Conservation (phyloP, 1,140 invertebrate genomes). For the Phenacoccus solenopsis region DNA sequence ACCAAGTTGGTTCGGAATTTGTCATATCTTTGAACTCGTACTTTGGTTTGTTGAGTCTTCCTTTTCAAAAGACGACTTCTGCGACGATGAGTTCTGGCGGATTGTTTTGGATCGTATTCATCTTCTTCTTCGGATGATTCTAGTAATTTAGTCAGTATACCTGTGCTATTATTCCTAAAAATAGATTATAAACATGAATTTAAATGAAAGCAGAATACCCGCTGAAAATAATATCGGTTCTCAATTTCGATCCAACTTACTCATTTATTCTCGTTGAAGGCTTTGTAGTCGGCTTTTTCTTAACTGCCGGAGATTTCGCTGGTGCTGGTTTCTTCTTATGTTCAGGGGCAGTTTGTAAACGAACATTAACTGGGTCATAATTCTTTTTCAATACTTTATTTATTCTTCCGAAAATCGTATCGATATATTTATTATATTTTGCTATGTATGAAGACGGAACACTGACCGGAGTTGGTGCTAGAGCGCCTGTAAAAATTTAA, state of each 20-base stretch:
- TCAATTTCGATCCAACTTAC: background rate
- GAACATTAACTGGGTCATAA: slow-evolving; percentile 69
- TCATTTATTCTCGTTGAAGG: background rate
- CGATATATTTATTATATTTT: slow-evolving; percentile 70
- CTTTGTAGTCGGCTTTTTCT: slow-evolving; percentile 25
- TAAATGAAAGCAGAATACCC: too few relatives aligned
- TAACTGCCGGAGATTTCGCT: slow-evolving; percentile 23
- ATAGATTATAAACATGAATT: background rate
- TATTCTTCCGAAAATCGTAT: slow-evolving; percentile 61
- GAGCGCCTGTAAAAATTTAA: slow-evolving; percentile 36
- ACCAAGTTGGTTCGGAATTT: too few relatives aligned
- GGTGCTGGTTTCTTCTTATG: slow-evolving; percentile 27
- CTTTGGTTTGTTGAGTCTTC: background rate
- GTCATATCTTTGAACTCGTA: too few relatives aligned
- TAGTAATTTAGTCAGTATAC: background rate
- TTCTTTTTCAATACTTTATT: slow-evolving; percentile 56
- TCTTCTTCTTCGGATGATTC: background rate
- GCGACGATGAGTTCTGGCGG: background rate
- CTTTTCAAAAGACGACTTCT: background rate
- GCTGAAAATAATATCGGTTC: background rate
- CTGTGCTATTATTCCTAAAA: background rate
- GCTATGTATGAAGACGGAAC: slow-evolving; percentile 54
- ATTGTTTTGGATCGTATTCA: background rate
- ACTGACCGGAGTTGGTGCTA: slow-evolving; percentile 31
- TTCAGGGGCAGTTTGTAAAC: slow-evolving; percentile 48